These are phyloP conservation scores for Podabrus alpinus DNA, from an alignment of 2,888 invertebrate species.

Conservation along the genomic window DNA sequence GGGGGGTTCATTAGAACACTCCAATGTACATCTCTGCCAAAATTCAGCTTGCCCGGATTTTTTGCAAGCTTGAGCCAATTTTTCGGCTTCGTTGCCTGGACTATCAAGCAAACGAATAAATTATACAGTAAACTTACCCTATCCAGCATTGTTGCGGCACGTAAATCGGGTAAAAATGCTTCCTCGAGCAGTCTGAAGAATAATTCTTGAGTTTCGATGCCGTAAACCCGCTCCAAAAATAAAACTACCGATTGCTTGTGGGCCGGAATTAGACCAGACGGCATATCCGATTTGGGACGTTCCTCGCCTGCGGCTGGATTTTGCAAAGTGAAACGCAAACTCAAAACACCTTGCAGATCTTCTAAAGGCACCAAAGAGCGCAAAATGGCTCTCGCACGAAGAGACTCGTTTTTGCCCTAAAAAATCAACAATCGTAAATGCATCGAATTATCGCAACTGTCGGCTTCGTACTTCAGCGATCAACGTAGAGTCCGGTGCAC, in stretches of 20 bases:
- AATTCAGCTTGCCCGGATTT: too few species aligned
- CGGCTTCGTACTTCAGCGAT: slow-evolving; percentile 76
- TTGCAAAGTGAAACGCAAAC: slow-evolving; percentile 89
- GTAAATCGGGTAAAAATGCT: slow-evolving; percentile 94
- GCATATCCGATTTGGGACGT: slow-evolving; percentile 90
- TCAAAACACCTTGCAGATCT: slow-evolving; percentile 94
- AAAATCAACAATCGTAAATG: slow-evolving; percentile 18
- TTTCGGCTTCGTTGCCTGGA: too few species aligned
- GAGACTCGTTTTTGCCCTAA: slow-evolving; percentile 94
- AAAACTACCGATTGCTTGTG: slow-evolving; percentile 98
- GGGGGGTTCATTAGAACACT: too few species aligned
- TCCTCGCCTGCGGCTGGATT: slow-evolving; percentile 87
- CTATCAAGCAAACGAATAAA: slow-evolving; percentile 12
- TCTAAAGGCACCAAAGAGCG: slow-evolving; percentile 96
- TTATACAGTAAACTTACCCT: slow-evolving; percentile 64
- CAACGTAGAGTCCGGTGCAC: slow-evolving; percentile 91
- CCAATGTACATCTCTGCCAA: too few species aligned
- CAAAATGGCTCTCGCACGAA: slow-evolving; percentile 95
- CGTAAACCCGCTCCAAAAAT: slow-evolving; percentile 97
- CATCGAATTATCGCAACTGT: slow-evolving; percentile 18
- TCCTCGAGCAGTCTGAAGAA: slow-evolving; percentile 96
- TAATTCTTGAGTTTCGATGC: slow-evolving; percentile 95
- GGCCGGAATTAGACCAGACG: slow-evolving; percentile 89
- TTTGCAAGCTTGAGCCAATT: too few species aligned
- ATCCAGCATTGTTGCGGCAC: slow-evolving; percentile 97